Base-by-base conservation (phyloP, 2,113 vertebrate genomes). In the Nicator chloris region DNA sequence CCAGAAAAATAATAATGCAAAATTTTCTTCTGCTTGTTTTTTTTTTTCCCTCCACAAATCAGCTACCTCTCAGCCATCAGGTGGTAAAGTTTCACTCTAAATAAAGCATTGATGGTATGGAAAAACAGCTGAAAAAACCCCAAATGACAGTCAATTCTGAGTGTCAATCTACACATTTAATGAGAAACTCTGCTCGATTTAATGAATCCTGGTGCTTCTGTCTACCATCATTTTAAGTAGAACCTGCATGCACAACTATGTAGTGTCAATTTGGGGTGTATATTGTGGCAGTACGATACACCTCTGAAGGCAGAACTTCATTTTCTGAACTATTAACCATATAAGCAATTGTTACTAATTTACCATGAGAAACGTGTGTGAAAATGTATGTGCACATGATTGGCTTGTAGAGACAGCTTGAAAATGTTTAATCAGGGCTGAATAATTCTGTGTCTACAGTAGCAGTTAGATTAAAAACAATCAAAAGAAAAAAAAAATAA, bases 101-200 rank as follows among this genome's bases (percentile, higher is more conserved):
- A 97, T 87, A 95, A 77, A 96, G 68, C 69, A 88, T 92, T 93
- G 65, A 83, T 63, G 71, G 42, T 89, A 82, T 68, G 68, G 92
- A 90, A 64, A 88, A 71, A 83, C 68, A 89, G 27, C n/a, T 81
- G 96, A 63, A 88, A 75, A 75, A 94, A 96, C 39, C 92, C 39
- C 92, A 95, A 80, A 96, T 95, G 97, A 97, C 97, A 96, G 97
- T 68, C 87, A 83, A 84, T 94, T 92, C 90, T 18, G 76, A 97
- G 97, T 98, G 97, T 97, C 98, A 98, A 95, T 97, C 97, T 96
- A 90, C 96, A 96, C 89, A 69, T 96, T 97, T 98, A 98, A 98
- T 98, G 97, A 98, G 98, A 97, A 97, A 95, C 95, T 95, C 97
- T 96, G 92, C 97, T 96, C 60, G 0, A 66, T 95, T 97, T 98